A percentile compares a stretch with the other conserved stretches of the same genome.
phyloP scores from a whole-genome alignment of 2,888 invertebrate genomes.

The Deilephila porcellus region DNA sequence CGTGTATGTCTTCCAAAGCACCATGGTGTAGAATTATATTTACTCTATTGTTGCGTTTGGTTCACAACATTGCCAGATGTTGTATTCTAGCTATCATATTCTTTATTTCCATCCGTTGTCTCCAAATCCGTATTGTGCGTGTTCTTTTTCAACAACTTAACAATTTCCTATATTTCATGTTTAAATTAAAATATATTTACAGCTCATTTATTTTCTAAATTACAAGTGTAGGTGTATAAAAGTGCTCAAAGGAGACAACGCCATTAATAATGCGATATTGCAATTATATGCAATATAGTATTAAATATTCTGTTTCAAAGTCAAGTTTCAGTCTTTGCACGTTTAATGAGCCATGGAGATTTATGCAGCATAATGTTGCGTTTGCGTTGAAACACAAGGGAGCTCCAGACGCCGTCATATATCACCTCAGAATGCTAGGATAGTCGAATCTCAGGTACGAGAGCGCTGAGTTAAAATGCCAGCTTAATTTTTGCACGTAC shows the following conservation, averaged over 20 bases:
- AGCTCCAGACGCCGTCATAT: slow-evolving; percentile 49
- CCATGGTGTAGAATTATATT: too few relatives aligned
- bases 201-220: too few relatives aligned
- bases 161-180: too few relatives aligned
- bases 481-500: slow-evolving; percentile 21
- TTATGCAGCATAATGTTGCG: slow-evolving; percentile 1
- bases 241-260: not conserved
- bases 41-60: too few relatives aligned
- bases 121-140: too few relatives aligned
- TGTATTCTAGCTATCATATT: too few relatives aligned
- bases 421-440: slow-evolving; percentile 51
- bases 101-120: too few relatives aligned
- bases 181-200: too few relatives aligned
- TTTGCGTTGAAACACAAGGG: slow-evolving; percentile 41
- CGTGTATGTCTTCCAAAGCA: too few relatives aligned
- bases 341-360: not conserved
- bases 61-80: too few relatives aligned
- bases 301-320: slow-evolving; percentile 17
- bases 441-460: slow-evolving; percentile 42
- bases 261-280: not conserved
- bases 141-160: too few relatives aligned
- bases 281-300: not conserved
- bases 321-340: not conserved
- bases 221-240: not conserved
- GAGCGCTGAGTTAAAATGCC: slow-evolving; percentile 19